These are phyloP conservation scores for Odobenus rosmarus DNA, from an alignment of 2,113 vertebrate species.

Conservation along the genomic window DNA sequence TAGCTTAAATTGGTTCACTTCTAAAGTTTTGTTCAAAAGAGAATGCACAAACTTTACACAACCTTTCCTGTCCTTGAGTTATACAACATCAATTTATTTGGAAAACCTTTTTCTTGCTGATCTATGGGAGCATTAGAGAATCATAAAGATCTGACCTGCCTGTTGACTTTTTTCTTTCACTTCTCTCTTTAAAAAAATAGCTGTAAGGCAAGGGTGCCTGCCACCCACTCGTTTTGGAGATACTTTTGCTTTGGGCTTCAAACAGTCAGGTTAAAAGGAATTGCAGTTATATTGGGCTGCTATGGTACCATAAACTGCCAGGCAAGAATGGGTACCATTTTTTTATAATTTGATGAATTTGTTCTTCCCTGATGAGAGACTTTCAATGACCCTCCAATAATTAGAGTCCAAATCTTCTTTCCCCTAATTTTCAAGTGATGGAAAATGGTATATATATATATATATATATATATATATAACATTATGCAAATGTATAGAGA, in stretches of 20 bases:
- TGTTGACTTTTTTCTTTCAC: conserved; percentile 61
- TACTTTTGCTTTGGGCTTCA: conserved; percentile 47
- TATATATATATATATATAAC: not conserved
- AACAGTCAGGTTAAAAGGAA: conserved; percentile 48
- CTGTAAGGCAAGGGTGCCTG: conserved; percentile 3
- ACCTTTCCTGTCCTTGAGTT: conserved; percentile 67
- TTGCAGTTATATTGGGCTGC: not conserved
- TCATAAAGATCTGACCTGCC: conserved; percentile 60
- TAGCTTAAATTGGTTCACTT: conserved; percentile 51
- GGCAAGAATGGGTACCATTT: not conserved
- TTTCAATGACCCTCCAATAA: not conserved
- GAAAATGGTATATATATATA: not conserved
- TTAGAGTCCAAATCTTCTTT: not conserved
- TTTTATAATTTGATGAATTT: conserved; percentile 31
- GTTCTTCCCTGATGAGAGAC: not conserved
- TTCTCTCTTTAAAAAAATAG: conserved; percentile 35
- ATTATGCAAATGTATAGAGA: not conserved
- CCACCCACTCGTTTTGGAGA: conserved; percentile 45
- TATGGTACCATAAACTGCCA: not conserved
- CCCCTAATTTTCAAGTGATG: not conserved
- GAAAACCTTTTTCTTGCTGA: conserved; percentile 44
- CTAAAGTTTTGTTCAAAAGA: conserved; percentile 50
- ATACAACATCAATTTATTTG: conserved; percentile 63
- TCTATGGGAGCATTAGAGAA: conserved; percentile 46
- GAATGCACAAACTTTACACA: conserved; percentile 24